Evolutionary conservation across 2,888 invertebrate species (phyloP), one percentile per base, ranked within the genome.

Genomic region (Deilephila elpenor): DNA sequence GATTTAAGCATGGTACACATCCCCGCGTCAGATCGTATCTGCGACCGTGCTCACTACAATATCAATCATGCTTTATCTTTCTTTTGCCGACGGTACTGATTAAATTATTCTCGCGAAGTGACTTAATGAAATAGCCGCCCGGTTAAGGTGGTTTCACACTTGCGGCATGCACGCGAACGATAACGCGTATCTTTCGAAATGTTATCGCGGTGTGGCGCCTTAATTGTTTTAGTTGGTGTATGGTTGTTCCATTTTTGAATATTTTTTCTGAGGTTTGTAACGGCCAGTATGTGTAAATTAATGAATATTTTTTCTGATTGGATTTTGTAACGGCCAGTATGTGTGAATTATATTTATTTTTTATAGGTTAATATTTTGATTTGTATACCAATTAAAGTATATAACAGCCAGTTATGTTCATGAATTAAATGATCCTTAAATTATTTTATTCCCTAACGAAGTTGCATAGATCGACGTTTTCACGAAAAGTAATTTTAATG

Each of bases 21-120:
- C 44, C 14, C 11, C n/a, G 78, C 82, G 81, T 83, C 80, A 84
- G 89, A 89, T 89, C 83, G 87, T 86, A 89, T 87, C 88, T 83
- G 79, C 80, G 79, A 76, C 77, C 77, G 79, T 83, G 84, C 78
- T 82, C 86, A 83, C 85, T 82, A 80, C 88, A 85, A 89, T 89
- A 94, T 94, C 93, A 91, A 93, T 94, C 94, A 94, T 92, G 84
- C 81, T 85, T 91, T 93, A 93, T 94, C 93, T 88, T 92, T 86
- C 88, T 91, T 92, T 91, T 91, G 91, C 91, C 83, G 86, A 87
- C 88, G 81, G 86, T 88, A 90, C 90, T 93, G 93, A 93, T 93
- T 93, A 93, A 93, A 93, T 93, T 93, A 92, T 94, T 90, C 89
- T 86, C 80, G 80, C 81, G 88, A 89, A 87, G 89, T 90, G 88